These are phyloP conservation scores for Amphiprion clarkii DNA, from an alignment of 2,797 vertebrate genomes.

Conservation along the genomic window DNA sequence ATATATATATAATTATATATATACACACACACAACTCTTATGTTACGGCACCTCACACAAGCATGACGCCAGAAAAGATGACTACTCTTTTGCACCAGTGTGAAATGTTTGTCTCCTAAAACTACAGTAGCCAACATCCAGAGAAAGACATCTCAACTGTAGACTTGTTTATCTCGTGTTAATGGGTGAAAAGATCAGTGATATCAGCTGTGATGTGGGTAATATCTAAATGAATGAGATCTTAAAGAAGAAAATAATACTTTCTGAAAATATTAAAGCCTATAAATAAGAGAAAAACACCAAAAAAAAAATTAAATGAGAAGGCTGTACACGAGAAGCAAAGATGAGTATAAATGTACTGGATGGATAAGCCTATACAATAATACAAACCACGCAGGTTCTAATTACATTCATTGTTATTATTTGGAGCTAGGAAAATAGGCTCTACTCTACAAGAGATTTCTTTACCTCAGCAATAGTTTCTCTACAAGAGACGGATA, in stretches of 20 bases:
- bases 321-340: conserved; percentile 58
- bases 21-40: conserved; percentile 54
- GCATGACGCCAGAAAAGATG: conserved; percentile 32
- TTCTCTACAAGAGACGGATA: conserved; percentile 66
- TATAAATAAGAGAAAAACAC: conserved; percentile 52
- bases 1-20: background rate
- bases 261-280: conserved; percentile 50
- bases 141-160: conserved; percentile 35
- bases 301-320: conserved; percentile 5
- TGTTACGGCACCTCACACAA: conserved; percentile 71
- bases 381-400: conserved; percentile 60
- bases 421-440: conserved; percentile 69
- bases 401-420: conserved; percentile 77
- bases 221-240: conserved; percentile 27
- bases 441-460: conserved; percentile 66
- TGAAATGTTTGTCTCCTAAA: conserved; percentile 47
- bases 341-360: conserved; percentile 53
- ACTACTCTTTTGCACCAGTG: conserved; percentile 19
- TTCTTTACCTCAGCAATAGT: conserved; percentile 50
- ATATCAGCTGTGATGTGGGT: conserved; percentile 25
- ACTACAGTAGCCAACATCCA: conserved; percentile 56
- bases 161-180: conserved; percentile 14
- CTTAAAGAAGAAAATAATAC: conserved; percentile 39
- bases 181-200: conserved; percentile 16
- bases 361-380: conserved; percentile 50